Percentiles rank a stretch among this genome's conserved stretches.
phyloP scores from a whole-genome alignment of 1,140 invertebrate species.

The Microplitis mediator region DNA sequence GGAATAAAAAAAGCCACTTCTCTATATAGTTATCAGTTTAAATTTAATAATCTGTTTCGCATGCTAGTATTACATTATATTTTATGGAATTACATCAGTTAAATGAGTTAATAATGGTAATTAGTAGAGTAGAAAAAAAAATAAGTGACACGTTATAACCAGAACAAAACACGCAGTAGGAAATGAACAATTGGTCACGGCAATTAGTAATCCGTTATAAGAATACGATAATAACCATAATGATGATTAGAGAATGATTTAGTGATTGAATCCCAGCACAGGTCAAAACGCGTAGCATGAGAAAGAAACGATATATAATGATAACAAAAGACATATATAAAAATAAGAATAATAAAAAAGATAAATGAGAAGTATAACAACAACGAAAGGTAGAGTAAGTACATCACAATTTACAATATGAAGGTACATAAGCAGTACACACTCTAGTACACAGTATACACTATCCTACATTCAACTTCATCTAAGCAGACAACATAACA shows the following conservation, averaged over 20 bases:
- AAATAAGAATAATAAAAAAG: background rate
- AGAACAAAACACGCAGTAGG: conserved; percentile 23
- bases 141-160: conserved; percentile 15
- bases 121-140: background rate
- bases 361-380: background rate
- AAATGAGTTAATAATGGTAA: no score
- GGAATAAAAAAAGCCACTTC: no score
- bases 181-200: conserved; percentile 37
- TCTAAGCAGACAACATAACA: background rate
- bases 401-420: no score
- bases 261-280: background rate
- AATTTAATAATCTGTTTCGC: no score
- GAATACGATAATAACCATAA: background rate
- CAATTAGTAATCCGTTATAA: conserved; percentile 32
- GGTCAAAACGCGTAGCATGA: background rate
- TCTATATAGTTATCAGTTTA: no score
- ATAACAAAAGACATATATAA: background rate
- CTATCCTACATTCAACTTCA: background rate
- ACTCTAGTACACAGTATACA: background rate
- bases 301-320: background rate
- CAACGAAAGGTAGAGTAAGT: background rate
- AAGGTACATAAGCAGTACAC: background rate
- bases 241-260: no score
- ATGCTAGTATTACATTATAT: no score
- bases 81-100: no score